These are phyloP conservation scores for Cliona cf. orientalis DNA, from an alignment of 37 sponge, comb jelly and placozoan genomes.

Conservation along the genomic window DNA sequence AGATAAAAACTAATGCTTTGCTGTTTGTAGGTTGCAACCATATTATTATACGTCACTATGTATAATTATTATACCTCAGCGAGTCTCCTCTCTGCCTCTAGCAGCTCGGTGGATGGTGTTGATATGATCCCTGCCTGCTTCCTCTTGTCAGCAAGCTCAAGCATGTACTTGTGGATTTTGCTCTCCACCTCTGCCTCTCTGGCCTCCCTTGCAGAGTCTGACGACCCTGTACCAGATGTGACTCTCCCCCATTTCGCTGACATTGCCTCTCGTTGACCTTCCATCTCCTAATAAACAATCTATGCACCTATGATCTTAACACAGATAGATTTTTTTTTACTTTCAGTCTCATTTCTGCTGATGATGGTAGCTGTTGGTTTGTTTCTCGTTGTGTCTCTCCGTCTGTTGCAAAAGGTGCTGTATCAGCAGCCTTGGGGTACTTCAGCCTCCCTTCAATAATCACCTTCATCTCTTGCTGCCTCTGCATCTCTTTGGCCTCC, in stretches of 20 bases:
- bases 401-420: slow-evolving; percentile 42
- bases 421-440: slow-evolving; percentile 1
- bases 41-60: background rate
- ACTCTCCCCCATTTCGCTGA: background rate
- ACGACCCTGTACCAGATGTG: background rate
- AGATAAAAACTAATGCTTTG: too few species aligned
- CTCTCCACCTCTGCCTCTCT: slow-evolving; percentile 1
- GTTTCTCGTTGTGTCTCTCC: background rate
- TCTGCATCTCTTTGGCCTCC: slow-evolving; percentile 42
- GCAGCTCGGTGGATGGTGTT: slow-evolving; percentile 43
- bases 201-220: background rate
- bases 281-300: background rate
- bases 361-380: background rate
- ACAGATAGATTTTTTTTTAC: background rate
- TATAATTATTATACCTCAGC: slow-evolving; percentile 39
- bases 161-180: background rate
- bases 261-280: background rate
- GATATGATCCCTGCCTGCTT: slow-evolving; percentile 32
- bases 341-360: background rate
- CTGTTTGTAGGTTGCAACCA: too few species aligned
- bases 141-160: slow-evolving; percentile 3
- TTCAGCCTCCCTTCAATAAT: background rate
- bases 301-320: background rate
- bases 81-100: slow-evolving; percentile 49
- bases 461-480: slow-evolving; percentile 14